Base-by-base conservation (phyloP, 2,797 vertebrate species). In the Sebastes cheni region DNA sequence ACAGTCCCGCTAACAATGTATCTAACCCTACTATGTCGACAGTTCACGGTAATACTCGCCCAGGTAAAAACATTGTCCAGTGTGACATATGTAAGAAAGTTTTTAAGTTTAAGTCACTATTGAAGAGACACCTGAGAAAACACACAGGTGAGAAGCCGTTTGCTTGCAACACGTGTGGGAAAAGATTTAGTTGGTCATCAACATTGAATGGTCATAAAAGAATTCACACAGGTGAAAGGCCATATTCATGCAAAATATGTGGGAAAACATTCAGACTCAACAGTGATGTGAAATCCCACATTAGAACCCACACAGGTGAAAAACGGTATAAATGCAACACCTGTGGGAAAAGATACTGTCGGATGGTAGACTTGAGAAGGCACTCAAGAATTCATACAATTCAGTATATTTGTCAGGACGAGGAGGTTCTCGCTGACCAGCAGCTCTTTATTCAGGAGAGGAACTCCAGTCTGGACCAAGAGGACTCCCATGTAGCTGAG, bases 211-310 rank as follows among this genome's bases (percentile, higher is more conserved):
- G 6, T 25, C 54, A 56, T 25, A 23, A 56, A 23, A 23, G 22
- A 56, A 56, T 56, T 9, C 58, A 60, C 58, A 60, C 58, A 60
- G 58, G 65, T 50, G 74, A 76, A 64, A 76, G 23, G 8, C 82
- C 77, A 5, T 55, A 66, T 25, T 11, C 27, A 8, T 83, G 81
- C 46, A 13, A 58, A 13, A 61, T n/a, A 6, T 78, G 81, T 30
- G 76, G 71, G 2, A 66, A 74, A 60, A 12, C 23, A 23, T 56
- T 56, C 54, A 56, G 22, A 56, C 54, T 56, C 22, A 56, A 56
- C 10, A 56, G 22, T 56, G 54, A 56, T 0, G 11, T 60, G 69
- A 72, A 22, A 23, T 13, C 2, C 54, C 54, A 73, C 60, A 73
- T 13, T 46, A 73, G 42, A 64, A 56, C 54, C 54, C 54, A 56